Percentiles rank a stretch among this genome's conserved stretches.
Conservation (phyloP, 2,797 vertebrate species). For the Myripristis jacobus region DNA sequence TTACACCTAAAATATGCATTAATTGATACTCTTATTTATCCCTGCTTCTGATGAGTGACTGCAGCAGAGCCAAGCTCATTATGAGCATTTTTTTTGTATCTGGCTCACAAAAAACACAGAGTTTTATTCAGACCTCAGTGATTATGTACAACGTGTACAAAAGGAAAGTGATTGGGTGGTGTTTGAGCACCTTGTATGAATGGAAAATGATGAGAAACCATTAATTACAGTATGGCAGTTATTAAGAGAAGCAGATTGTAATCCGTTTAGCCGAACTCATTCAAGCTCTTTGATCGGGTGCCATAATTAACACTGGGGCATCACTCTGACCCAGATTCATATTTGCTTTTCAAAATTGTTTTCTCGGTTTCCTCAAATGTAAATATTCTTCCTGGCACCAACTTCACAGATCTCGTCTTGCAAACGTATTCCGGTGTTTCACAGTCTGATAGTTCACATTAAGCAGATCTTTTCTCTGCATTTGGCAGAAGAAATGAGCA, state of each 20-base stretch:
- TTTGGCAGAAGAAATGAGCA: conserved; percentile 53
- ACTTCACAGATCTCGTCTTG: conserved; percentile 45
- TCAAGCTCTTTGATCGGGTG: conserved; percentile 77
- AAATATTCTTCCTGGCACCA: conserved; percentile 63
- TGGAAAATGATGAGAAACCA: conserved; percentile 72
- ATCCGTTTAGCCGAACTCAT: conserved; percentile 75
- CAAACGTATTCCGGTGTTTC: conserved; percentile 59
- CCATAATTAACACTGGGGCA: conserved; percentile 69
- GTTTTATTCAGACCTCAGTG: conserved; percentile 49
- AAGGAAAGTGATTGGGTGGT: conserved; percentile 47
- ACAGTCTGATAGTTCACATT: conserved; percentile 48
- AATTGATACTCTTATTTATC: conserved; percentile 67
- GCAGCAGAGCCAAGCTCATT: conserved; percentile 48
- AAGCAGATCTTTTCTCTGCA: conserved; percentile 30
- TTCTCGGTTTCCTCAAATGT: conserved; percentile 60
- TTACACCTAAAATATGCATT: conserved; percentile 60
- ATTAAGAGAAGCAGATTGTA: conserved; percentile 76
- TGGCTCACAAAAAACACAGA: conserved; percentile 46
- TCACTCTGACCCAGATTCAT: conserved; percentile 71
- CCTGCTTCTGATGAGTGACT: conserved; percentile 46
- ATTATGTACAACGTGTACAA: conserved; percentile 50
- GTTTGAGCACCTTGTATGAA: conserved; percentile 73
- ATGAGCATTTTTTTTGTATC: conserved; percentile 24
- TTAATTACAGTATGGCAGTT: conserved; percentile 77
- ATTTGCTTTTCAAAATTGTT: conserved; percentile 62